Base-by-base conservation (phyloP, 1,140 invertebrate species). In the Drosophila albomicans region DNA sequence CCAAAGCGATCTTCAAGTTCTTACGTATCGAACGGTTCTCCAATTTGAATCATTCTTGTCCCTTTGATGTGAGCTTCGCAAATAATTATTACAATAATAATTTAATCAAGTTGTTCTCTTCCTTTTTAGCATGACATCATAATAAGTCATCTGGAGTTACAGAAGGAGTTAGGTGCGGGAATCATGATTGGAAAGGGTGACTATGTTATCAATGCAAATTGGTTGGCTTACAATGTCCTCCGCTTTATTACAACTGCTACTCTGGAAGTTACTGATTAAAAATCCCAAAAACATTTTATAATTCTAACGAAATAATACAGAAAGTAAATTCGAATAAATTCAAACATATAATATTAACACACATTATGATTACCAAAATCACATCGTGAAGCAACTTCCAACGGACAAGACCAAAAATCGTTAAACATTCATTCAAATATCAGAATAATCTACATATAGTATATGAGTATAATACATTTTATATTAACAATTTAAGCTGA, bases 1-100 rank as follows among this genome's bases (percentile, higher is more conserved):
- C 76, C 1, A 32, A 66, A 11, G 28, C 41, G 1, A 16, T 79
- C 16, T 79, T 41, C 30, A 70, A 75, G 1, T 15, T 51, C 0
- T 4, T 75, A 7, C 28, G 46, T 0, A 3, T 71, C 1, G 16
- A 35, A 0, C 38, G 2, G 5, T 67, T 49, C n/a, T 49, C 54
- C 5, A 75, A 79, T 20, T 49, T 79, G 1, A 79, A 79, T 67
- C 76, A 79, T 25, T 56, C 35, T 1, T 79, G 76, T 52, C 76
- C 76, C 16, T 71, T 32, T 20, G 30, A 70, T 45, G 76, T 78
- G 10, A 66, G 76, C 69, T 43, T 3, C 1, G 5, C n/a, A 13
- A 5, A n/a, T 13, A 13, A 38, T 13, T 5, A 13, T 1, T 7
- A n/a, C 41, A 13, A 13, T 7, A 43, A 43, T 3, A 1, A 5